Base-by-base conservation (phyloP, 2,797 vertebrate species). In the Sebastes vulpes region DNA sequence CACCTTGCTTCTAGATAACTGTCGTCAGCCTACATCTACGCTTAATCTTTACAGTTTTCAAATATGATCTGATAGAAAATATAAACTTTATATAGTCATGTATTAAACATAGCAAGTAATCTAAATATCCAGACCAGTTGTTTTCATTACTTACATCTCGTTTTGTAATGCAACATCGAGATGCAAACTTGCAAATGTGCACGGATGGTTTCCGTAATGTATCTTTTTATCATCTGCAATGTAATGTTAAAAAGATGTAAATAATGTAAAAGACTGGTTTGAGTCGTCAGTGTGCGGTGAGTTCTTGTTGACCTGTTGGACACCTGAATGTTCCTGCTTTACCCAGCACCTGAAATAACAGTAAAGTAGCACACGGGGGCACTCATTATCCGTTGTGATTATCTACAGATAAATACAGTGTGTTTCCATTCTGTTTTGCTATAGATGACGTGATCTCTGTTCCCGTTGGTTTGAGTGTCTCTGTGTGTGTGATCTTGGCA, bases 401-500 rank as follows among this genome's bases (percentile, higher is more conserved):
- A 68, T 65, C 56, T 63, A 72, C 74, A 67, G 12, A 68, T 14
- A 32, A 35, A 66, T 35, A 50, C 46, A 38, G 71, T 10, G 29
- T 32, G 0, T 56, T 63, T 75, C 59, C 46, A 7, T 72, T 67
- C 29, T 12, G 35, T 48, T 48, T 75, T 74, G 77, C 73, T 78
- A 64, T 71, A 75, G 77, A 75, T 78, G 72, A 82, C 18, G 52
- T 53, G 54, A 25, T 80, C 73, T 86, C 65, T 82, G 76, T 84
- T 79, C 71, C 81, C 20, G 65, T 86, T 38, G 78, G 65, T 79
- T 31, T 59, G 71, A 83, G 89, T 69, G 83, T 92, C 71, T 86
- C 72, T 35, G 11, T 89, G 77, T 74, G 84, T 90, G 89, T 64
- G 86, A 81, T 94, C 89, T 94, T 94, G 95, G 95, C 95, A 96